Evolutionary conservation across 2,888 invertebrate species (phyloP).

Genomic region (Drosophila robusta): DNA sequence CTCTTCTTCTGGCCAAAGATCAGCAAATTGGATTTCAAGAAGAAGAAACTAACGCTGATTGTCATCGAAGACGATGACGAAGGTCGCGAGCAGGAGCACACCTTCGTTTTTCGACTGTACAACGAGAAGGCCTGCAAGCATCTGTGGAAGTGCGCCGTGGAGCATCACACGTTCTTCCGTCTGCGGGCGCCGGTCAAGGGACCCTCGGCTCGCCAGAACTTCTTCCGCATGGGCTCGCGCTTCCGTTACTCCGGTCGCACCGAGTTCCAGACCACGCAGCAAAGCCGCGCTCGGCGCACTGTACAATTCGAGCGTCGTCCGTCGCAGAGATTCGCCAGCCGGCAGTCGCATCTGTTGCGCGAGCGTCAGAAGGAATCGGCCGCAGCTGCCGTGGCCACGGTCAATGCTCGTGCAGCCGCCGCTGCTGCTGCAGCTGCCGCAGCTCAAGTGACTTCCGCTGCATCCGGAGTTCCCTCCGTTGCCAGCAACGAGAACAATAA

Average conservation of each 20-base stretch:
- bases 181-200: constrained; percentile 95
- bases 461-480: constrained; percentile 52
- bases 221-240: constrained; percentile 99
- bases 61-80: constrained; percentile 99
- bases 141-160: constrained; percentile 99
- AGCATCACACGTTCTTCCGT: constrained; percentile 99
- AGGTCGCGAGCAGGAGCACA: constrained; percentile 98
- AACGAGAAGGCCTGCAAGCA: constrained; percentile 99
- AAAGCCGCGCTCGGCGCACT: constrained; percentile 94
- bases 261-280: constrained; percentile 98
- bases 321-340: constrained; percentile 97
- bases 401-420: constrained; percentile 81
- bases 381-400: constrained; percentile 77
- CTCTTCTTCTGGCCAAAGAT: constrained; percentile 99
- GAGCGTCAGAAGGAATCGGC: constrained; percentile 88
- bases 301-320: constrained; percentile 98
- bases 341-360: constrained; percentile 94
- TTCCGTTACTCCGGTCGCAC: constrained; percentile 97
- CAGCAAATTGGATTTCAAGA: constrained; percentile 98
- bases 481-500: constrained; percentile 54
- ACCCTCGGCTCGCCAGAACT: constrained; percentile 95
- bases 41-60: constrained; percentile 97
- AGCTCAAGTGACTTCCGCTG: constrained; percentile 32
- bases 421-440: constrained; percentile 66
- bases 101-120: constrained; percentile 97